Evolutionary conservation across 2,797 vertebrate species (phyloP).

Genomic region (Salmo trutta): DNA sequence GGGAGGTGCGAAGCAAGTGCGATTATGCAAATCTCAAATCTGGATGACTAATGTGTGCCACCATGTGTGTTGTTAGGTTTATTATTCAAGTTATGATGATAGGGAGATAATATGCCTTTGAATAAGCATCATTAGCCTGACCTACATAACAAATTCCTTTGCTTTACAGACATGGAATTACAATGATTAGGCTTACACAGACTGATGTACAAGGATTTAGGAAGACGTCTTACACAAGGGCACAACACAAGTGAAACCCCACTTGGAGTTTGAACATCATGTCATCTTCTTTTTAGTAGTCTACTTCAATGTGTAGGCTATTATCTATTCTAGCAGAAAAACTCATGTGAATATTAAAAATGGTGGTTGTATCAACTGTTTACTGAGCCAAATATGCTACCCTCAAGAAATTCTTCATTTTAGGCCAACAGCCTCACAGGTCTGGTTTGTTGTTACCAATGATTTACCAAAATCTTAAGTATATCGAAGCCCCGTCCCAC

Average conservation of each 20-base stretch:
- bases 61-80: slow-evolving; percentile 1
- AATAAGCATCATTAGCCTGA: not conserved
- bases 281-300: not conserved
- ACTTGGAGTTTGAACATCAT: not conserved
- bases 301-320: not conserved
- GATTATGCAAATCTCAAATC: slow-evolving; percentile 11
- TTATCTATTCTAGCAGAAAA: not conserved
- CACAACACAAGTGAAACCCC: not conserved
- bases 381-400: not conserved
- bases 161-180: slow-evolving; percentile 9
- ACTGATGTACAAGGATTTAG: not conserved
- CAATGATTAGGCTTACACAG: not conserved
- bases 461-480: not conserved
- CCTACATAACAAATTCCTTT: not conserved
- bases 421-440: not conserved
- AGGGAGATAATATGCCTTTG: slow-evolving; percentile 13
- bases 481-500: not conserved
- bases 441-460: not conserved
- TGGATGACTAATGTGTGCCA: slow-evolving; percentile 24
- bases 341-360: not conserved
- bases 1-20: not conserved
- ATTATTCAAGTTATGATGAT: slow-evolving; percentile 10
- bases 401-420: slow-evolving; percentile 1
- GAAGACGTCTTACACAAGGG: not conserved
- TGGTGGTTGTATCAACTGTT: not conserved